Percentiles rank a stretch among this genome's conserved stretches.
Conservation (phyloP, 2,888 invertebrate species). For the Dasypogon diadema region DNA sequence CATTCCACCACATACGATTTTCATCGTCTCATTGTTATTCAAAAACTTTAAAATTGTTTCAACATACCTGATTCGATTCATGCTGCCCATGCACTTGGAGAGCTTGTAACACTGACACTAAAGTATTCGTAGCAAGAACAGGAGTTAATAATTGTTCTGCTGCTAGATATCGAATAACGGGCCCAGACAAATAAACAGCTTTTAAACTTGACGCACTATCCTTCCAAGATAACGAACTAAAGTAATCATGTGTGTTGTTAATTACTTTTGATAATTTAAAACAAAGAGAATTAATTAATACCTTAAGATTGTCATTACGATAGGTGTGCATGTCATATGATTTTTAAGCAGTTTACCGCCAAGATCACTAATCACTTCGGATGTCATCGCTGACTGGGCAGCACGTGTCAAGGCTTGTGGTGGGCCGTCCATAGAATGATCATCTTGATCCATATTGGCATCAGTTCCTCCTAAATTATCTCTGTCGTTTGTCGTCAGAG, state of each 20-base stretch:
- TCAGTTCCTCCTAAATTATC: slow-evolving; percentile 62
- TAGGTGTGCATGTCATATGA: slow-evolving; percentile 74
- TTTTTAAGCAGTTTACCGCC: slow-evolving; percentile 80
- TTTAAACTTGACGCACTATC: slow-evolving; percentile 87
- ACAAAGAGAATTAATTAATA: slow-evolving; percentile 60
- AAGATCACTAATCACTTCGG: slow-evolving; percentile 85
- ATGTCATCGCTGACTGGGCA: slow-evolving; percentile 70
- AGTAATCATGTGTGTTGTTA: slow-evolving; percentile 30
- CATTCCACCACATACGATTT: no score
- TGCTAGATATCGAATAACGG: slow-evolving; percentile 77
- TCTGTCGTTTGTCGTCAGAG: slow-evolving; percentile 70
- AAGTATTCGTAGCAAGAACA: slow-evolving; percentile 79
- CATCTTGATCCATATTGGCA: slow-evolving; percentile 75
- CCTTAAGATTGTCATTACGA: slow-evolving; percentile 75
- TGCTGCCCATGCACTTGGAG: slow-evolving; percentile 90
- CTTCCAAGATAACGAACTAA: slow-evolving; percentile 83
- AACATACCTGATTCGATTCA: slow-evolving; percentile 80
- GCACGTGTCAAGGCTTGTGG: slow-evolving; percentile 69
- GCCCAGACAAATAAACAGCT: slow-evolving; percentile 81
- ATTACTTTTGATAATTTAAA: not conserved
- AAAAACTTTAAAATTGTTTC: no score
- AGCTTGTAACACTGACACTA: slow-evolving; percentile 82
- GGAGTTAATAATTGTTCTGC: slow-evolving; percentile 74
- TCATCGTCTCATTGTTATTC: no score
- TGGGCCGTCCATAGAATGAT: slow-evolving; percentile 78